Conservation (phyloP, 2,888 invertebrate species). For the Cylloceria caligata region DNA sequence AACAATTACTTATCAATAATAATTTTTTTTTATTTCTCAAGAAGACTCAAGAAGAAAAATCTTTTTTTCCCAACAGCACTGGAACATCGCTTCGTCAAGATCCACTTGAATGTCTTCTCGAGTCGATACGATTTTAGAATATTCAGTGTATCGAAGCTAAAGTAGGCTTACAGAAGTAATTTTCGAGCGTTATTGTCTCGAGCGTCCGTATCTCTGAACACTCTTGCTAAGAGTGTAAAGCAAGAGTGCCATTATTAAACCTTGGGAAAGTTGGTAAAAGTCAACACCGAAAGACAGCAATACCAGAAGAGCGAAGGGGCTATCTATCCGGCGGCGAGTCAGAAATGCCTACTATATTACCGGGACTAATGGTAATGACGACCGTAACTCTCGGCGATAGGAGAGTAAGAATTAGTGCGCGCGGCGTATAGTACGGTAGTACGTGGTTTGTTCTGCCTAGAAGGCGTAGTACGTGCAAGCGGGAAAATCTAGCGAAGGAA, state of each 20-base stretch:
- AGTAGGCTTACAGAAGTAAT: background rate
- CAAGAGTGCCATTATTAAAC: constrained; percentile 24
- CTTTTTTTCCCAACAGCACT: too few relatives aligned
- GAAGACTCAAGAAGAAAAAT: too few relatives aligned
- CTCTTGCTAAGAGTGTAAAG: background rate
- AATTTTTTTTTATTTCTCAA: background rate
- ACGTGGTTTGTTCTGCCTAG: constrained; percentile 23
- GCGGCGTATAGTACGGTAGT: constrained; percentile 6
- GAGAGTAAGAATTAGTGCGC: constrained; percentile 40
- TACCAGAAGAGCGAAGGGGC: constrained; percentile 45
- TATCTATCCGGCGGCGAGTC: constrained; percentile 67
- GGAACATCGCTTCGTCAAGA: too few relatives aligned
- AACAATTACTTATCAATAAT: background rate
- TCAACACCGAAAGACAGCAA: constrained; percentile 22
- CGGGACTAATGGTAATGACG: constrained; percentile 79
- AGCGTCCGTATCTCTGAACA: background rate
- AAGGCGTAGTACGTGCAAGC: constrained; percentile 32
- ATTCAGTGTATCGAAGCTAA: background rate
- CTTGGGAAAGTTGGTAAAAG: background rate
- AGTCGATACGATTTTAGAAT: background rate
- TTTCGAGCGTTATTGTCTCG: background rate
- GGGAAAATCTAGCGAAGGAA: constrained; percentile 43
- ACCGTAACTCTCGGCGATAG: constrained; percentile 80
- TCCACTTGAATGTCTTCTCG: too few relatives aligned
- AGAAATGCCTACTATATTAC: constrained; percentile 75